phyloP scores from a whole-genome alignment of 2,113 vertebrate species.

The Grallaria varia region DNA sequence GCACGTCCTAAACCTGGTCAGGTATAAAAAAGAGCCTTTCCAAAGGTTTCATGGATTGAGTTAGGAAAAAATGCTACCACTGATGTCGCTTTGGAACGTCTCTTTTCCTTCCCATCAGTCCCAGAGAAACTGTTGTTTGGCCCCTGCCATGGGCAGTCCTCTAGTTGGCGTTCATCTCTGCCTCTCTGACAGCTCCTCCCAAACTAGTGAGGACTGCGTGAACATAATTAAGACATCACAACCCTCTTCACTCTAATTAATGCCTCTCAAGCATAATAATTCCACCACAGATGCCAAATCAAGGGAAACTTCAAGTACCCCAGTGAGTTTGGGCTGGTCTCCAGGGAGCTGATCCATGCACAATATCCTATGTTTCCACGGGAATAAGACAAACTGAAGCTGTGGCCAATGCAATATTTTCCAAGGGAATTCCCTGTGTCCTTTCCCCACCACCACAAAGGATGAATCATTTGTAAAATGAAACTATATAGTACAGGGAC shows the following conservation, averaged over 20 bases:
- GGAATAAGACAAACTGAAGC: not conserved
- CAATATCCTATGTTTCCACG: not conserved
- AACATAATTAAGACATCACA: not conserved
- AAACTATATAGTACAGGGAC: not conserved
- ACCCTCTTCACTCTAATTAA: not conserved
- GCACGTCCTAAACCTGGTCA: not conserved
- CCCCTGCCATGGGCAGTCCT: not conserved
- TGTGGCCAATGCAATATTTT: not conserved
- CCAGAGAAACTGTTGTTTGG: not conserved
- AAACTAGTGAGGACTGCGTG: not conserved
- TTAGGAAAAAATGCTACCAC: not conserved
- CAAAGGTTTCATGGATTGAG: not conserved
- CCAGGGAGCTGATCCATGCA: not conserved
- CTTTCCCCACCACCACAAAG: not conserved
- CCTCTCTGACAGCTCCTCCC: not conserved
- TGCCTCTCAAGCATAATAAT: not conserved
- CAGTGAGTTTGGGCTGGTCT: not conserved
- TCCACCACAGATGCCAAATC: not conserved
- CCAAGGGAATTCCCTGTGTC: not conserved
- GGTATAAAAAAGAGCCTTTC: not conserved
- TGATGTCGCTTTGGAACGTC: not conserved
- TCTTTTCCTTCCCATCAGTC: not conserved
- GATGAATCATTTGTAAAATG: not conserved
- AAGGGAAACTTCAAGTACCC: not conserved
- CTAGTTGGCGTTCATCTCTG: not conserved